Conservation (phyloP, 2,888 invertebrate genomes). For the Chrysolina oricalcia region DNA sequence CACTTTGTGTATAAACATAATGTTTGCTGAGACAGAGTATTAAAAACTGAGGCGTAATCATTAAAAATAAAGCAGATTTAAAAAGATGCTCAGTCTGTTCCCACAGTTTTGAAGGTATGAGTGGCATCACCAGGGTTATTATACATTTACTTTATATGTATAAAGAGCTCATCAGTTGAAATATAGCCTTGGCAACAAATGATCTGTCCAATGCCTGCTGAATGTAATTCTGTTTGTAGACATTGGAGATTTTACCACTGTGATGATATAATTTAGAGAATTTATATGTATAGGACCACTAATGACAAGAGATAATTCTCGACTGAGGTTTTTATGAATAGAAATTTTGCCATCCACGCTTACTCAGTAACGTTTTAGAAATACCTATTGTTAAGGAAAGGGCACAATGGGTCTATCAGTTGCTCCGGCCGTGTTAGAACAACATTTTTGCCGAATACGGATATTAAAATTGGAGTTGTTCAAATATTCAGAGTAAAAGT, state of each 20-base stretch:
- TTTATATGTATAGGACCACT: conserved; percentile 48
- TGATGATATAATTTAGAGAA: conserved; percentile 55
- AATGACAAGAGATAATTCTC: conserved; percentile 31
- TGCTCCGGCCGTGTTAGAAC: neutral
- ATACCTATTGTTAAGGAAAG: neutral
- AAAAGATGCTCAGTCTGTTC: too few relatives aligned
- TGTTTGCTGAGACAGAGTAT: too few relatives aligned
- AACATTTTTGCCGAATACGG: neutral
- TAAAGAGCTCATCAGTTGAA: neutral
- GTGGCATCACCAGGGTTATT: too few relatives aligned
- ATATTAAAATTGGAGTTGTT: neutral
- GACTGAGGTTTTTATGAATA: conserved; percentile 38
- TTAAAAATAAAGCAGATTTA: too few relatives aligned
- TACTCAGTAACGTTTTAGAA: conserved; percentile 37
- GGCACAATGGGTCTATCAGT: conserved; percentile 1
- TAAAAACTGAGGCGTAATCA: too few relatives aligned
- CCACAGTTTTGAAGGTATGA: too few relatives aligned
- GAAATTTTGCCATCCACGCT: conserved; percentile 46
- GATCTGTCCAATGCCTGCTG: conserved; percentile 43
- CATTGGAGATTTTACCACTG: conserved; percentile 54
- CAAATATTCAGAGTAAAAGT: neutral
- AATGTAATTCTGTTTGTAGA: conserved; percentile 45
- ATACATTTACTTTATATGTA: neutral
- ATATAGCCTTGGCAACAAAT: conserved; percentile 20
- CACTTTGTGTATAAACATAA: too few relatives aligned